phyloP scores from a whole-genome alignment of 2,797 vertebrate genomes.

The Anguilla pacifica region DNA sequence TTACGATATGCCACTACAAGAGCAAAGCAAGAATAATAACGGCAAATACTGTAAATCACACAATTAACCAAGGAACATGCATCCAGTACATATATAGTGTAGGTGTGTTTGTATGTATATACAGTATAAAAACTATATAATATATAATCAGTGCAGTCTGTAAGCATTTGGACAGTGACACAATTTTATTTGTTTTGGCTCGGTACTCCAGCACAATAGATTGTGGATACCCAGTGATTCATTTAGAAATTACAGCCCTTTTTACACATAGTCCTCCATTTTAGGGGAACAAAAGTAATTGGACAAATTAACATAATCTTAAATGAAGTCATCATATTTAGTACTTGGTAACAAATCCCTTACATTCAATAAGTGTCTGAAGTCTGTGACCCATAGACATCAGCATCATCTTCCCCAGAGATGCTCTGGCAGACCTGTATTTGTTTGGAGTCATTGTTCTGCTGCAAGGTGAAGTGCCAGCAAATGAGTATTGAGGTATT shows the following conservation, averaged over 20 bases:
- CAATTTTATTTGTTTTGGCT: neutral
- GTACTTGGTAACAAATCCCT: no score
- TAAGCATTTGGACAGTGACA: neutral
- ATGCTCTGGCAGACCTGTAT: no score
- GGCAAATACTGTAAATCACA: constrained; percentile 28
- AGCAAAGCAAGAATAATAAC: constrained; percentile 5
- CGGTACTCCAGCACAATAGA: neutral
- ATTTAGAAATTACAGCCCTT: neutral
- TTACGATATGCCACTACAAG: constrained; percentile 19
- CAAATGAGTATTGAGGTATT: no score
- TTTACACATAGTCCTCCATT: no score
- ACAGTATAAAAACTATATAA: neutral
- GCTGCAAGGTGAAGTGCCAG: no score
- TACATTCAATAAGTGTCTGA: no score
- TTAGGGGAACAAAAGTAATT: no score
- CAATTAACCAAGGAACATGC: constrained; percentile 19
- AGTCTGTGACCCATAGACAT: no score
- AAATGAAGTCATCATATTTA: no score
- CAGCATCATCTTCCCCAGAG: no score
- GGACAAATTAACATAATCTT: no score
- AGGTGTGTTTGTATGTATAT: neutral
- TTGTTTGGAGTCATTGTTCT: no score
- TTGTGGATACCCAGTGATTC: neutral
- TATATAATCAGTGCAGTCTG: neutral
- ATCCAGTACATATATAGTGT: neutral